Base-by-base conservation (phyloP, 2,888 invertebrate genomes). In the Caenorhabditis sp. region DNA sequence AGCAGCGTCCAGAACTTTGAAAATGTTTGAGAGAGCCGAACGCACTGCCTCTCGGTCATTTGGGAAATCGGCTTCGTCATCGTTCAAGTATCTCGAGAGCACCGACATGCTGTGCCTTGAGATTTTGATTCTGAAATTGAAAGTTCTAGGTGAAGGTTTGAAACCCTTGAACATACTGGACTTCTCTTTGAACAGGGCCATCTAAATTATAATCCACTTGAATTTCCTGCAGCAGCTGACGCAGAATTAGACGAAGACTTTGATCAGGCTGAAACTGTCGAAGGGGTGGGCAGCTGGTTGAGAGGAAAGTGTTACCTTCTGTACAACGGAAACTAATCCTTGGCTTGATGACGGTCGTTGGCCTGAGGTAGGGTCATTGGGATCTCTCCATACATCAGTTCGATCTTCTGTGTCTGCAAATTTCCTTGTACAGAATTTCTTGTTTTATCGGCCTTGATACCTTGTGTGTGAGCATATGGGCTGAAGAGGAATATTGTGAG, bases 231-330 rank as follows among this genome's bases (percentile, higher is more conserved):
- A 82, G 63, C 12, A 82, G 54, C 47, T 82, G 82, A 0, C 77
- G 68, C 19, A 82, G 73, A 64, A 82, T 79, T 19, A 82, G 24
- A 38, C 82, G 77, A 24, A 82, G 79, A 49, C 61, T 69, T 63
- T 82, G 73, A 35, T 79, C 77, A 3, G 70, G 51, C 77, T 79
- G 68, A 24, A 79, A 74, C 63, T 76, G 56, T 66, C 7, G 1
- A 28, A 51, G 44, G 35, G 35, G 3, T 68, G 1, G 31, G 14
- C 2, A 22, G 14, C 22, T 5, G 5, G 3, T 19, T 47, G 19
- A 47, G 1, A 7, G n/a, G 5, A 19, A 7, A 19, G 0, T 47
- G 6, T 12, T 31, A 69, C 77, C 31, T 77, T 75, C 16, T 66
- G 75, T 6, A 69, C 28, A 31, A 47, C 22, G 16, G 59, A 47